Percentiles rank a stretch among this genome's conserved stretches.
These are phyloP conservation scores for Cacoxenus indagator DNA, from an alignment of 2,888 invertebrate species.

Conservation along the genomic window DNA sequence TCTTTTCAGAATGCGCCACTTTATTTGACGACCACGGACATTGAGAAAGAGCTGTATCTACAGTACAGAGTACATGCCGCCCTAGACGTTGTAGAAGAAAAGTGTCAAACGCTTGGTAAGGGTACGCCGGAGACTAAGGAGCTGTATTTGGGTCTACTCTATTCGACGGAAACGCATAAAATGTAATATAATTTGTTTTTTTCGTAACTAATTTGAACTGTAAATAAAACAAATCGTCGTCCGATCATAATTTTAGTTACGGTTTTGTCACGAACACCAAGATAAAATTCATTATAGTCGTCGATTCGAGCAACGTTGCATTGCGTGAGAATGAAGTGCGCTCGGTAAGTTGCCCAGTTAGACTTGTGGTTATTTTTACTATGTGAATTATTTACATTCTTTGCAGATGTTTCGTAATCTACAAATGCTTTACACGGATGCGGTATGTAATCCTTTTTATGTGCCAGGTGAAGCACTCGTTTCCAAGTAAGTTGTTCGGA, in stretches of 20 bases:
- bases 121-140: slow-evolving; percentile 85
- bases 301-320: slow-evolving; percentile 89
- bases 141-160: slow-evolving; percentile 90
- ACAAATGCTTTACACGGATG: slow-evolving; percentile 93
- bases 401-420: slow-evolving; percentile 87
- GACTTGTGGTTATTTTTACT: background rate
- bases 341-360: slow-evolving; percentile 74
- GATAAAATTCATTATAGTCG: slow-evolving; percentile 93
- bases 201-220: background rate
- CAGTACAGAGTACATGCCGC: slow-evolving; percentile 94
- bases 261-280: slow-evolving; percentile 98
- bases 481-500: slow-evolving; percentile 79
- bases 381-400: no score
- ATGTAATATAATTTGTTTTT: slow-evolving; percentile 76
- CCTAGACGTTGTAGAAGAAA: slow-evolving; percentile 70
- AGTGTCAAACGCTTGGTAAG: slow-evolving; percentile 73
- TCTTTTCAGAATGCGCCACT: slow-evolving; percentile 89
- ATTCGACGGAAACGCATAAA: slow-evolving; percentile 96
- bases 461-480: slow-evolving; percentile 90
- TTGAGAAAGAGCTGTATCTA: slow-evolving; percentile 87
- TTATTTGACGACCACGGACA: slow-evolving; percentile 83
- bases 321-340: slow-evolving; percentile 94
- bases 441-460: slow-evolving; percentile 97
- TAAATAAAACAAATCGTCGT: background rate
- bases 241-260: slow-evolving; percentile 72